Evolutionary conservation across 2,888 invertebrate species (phyloP), one percentile per base, ranked within the genome.

Genomic region (Sinohyriopsis cumingii): DNA sequence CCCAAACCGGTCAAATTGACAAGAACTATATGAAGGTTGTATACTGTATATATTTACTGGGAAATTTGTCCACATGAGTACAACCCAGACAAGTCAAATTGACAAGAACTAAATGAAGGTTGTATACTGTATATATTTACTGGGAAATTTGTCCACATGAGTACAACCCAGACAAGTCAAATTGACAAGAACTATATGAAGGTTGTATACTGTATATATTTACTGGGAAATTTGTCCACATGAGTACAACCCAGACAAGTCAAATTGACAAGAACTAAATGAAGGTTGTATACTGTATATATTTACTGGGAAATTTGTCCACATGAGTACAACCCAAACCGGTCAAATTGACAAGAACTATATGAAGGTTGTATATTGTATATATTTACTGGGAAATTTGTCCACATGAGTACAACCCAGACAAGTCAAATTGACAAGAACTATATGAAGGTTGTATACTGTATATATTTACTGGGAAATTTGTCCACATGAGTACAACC

Each of bases 41-140:
- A 19, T 22, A 9, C 20, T 45, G 83, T 82, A 90, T 75, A 77
- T 85, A 28, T 89, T 89, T 75, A 88, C 89, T 5, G 80, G 83
- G 9, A 90, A 90, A 77, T 90, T 78, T 82, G 84, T 90, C 55
- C 90, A 90, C 72, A 89, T 89, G 83, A 90, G 89, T 72, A 90
- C 90, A 45, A 89, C 89, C 20, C 88, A 90, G 73, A 90, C 90
- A 25, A 87, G 89, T 63, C 83, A 87, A 70, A 83, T 86, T 59
- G 90, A 90, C 82, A 88, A 89, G 73, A 90, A 89, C 79, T 90
- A 90, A 70, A 89, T 90, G 89, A 85, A 87, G 85, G 89, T 89
- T 76, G 82, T 73, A 19, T 22, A 9, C 20, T 45, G 83, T 82
- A 90, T 75, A 77, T 85, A 28, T 89, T 89, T 75, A 88, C 89